Conservation (phyloP, 2,888 invertebrate genomes). For the Ferrisia virgata region DNA sequence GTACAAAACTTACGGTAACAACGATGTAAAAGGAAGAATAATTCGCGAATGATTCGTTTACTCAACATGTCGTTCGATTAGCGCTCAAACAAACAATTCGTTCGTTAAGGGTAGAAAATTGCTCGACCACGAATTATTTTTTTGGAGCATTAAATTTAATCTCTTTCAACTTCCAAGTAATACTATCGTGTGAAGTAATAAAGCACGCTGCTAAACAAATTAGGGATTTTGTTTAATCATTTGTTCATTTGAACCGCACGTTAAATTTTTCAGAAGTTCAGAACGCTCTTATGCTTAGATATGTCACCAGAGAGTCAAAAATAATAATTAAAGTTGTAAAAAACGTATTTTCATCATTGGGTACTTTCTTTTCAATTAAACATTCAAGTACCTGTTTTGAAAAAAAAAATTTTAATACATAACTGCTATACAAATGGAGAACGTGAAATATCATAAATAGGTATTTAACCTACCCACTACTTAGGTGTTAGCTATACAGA, state of each 20-base stretch:
- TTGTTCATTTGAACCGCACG: background rate
- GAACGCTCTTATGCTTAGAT: too few species aligned
- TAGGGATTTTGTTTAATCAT: background rate
- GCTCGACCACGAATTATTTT: background rate
- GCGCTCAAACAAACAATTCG: background rate
- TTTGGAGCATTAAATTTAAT: background rate
- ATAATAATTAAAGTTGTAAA: background rate
- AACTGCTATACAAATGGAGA: too few species aligned
- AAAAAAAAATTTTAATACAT: too few species aligned
- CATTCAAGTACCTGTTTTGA: too few species aligned
- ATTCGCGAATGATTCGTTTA: constrained; percentile 34
- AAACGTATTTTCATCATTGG: too few species aligned
- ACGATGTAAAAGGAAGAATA: constrained; percentile 1
- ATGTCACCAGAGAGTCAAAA: too few species aligned
- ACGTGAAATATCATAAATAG: too few species aligned
- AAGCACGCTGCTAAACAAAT: background rate
- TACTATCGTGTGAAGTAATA: background rate
- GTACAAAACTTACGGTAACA: constrained; percentile 16
- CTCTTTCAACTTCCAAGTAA: background rate
- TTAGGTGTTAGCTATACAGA: too few species aligned
- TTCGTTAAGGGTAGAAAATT: background rate
- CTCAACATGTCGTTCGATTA: background rate
- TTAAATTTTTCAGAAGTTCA: background rate
- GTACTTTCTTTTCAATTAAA: too few species aligned
- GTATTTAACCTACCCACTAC: too few species aligned